Conservation (phyloP, 1,140 invertebrate species). For the Papilio glaucus region DNA sequence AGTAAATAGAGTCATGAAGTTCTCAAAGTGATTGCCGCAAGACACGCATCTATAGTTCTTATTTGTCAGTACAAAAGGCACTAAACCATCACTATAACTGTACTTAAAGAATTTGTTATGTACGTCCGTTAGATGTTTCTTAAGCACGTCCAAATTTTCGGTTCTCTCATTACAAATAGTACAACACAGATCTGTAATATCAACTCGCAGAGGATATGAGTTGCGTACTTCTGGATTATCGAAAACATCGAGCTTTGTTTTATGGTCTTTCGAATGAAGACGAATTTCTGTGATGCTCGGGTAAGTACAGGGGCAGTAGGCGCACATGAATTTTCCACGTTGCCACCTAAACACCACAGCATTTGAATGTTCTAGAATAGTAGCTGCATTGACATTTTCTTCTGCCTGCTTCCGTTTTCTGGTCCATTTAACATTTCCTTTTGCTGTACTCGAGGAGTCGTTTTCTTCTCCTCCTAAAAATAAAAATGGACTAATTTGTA, state of each 20-base stretch:
- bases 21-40: conserved; percentile 65
- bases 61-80: conserved; percentile 58
- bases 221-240: conserved; percentile 51
- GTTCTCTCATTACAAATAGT: conserved; percentile 49
- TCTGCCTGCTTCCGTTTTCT: conserved; percentile 50
- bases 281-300: conserved; percentile 52
- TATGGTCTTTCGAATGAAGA: conserved; percentile 47
- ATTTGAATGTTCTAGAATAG: conserved; percentile 64
- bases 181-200: conserved; percentile 61
- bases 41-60: conserved; percentile 61
- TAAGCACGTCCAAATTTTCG: conserved; percentile 48
- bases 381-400: conserved; percentile 60
- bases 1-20: conserved; percentile 54
- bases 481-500: conserved; percentile 44
- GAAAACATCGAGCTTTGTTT: conserved; percentile 55
- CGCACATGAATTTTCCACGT: conserved; percentile 64
- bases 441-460: conserved; percentile 31
- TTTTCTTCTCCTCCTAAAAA: conserved; percentile 58
- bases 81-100: conserved; percentile 53
- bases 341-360: conserved; percentile 62
- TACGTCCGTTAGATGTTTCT: conserved; percentile 50
- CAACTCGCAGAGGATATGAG: conserved; percentile 58
- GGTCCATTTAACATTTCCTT: conserved; percentile 50
- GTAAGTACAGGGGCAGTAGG: conserved; percentile 57
- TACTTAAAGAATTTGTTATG: conserved; percentile 50